phyloP scores from a whole-genome alignment of 2,888 invertebrate genomes.

The Euzophera pinguis region DNA sequence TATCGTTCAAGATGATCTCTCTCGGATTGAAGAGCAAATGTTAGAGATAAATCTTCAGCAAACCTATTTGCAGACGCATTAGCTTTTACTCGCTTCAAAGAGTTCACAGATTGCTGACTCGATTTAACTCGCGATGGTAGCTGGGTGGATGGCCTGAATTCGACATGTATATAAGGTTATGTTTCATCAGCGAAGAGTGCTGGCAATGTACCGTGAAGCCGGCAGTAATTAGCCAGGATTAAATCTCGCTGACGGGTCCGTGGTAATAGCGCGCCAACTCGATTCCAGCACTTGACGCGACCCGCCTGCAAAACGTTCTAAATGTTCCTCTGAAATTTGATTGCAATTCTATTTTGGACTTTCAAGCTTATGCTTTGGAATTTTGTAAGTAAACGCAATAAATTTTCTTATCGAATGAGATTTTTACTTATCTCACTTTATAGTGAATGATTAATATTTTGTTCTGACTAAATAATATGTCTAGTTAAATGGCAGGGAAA shows the following conservation, averaged over 20 bases:
- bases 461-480: no score
- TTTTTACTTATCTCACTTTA: no score
- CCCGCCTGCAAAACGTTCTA: constrained; percentile 35
- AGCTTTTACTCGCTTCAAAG: constrained; percentile 30
- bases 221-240: constrained; percentile 61
- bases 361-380: constrained; percentile 5
- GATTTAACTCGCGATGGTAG: constrained; percentile 36
- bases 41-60: constrained; percentile 1
- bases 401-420: neutral
- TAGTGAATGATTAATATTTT: no score
- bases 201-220: constrained; percentile 41
- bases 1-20: constrained; percentile 4
- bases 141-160: constrained; percentile 37
- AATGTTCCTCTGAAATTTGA: constrained; percentile 42
- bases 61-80: constrained; percentile 9
- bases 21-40: constrained; percentile 2
- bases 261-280: constrained; percentile 44
- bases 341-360: constrained; percentile 38
- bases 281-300: constrained; percentile 37
- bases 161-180: constrained; percentile 43
- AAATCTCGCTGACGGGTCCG: constrained; percentile 47
- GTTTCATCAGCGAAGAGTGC: constrained; percentile 31
- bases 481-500: no score
- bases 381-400: neutral
- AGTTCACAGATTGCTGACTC: constrained; percentile 45